Evolutionary conservation across 2,888 invertebrate genomes (phyloP).

Genomic region (Reticulitermes lucifugus): DNA sequence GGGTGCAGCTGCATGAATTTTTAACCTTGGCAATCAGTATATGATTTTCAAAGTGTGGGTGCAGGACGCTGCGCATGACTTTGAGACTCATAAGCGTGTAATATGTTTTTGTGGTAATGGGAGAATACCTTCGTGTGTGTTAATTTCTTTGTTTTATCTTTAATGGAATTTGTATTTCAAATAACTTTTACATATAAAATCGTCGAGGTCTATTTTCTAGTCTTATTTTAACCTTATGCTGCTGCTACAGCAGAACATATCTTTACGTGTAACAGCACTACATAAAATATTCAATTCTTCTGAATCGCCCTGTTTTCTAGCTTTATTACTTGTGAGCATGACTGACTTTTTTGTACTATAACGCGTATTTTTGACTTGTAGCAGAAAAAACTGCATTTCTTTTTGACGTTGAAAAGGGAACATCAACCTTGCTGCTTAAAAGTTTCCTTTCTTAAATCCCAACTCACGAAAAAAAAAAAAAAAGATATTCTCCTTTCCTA

Average conservation of each 20-base stretch:
- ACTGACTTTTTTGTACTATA: not conserved
- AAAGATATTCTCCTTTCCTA: not conserved
- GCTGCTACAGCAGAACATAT: not conserved
- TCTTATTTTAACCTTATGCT: not conserved
- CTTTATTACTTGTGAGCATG: not conserved
- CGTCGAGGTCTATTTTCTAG: not conserved
- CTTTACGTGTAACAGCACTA: not conserved
- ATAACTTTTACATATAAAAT: too few species aligned
- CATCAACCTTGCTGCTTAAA: not conserved
- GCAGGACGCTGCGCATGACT: too few species aligned
- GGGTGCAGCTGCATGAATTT: too few species aligned
- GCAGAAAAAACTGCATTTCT: not conserved
- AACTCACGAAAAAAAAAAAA: not conserved
- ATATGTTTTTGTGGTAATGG: too few species aligned
- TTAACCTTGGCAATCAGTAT: too few species aligned
- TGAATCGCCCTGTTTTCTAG: not conserved
- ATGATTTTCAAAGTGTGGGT: too few species aligned
- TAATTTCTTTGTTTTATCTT: too few species aligned
- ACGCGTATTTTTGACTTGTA: not conserved
- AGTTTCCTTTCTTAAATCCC: slow-evolving; percentile 5
- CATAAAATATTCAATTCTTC: not conserved
- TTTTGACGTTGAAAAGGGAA: not conserved
- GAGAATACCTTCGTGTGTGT: too few species aligned
- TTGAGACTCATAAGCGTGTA: too few species aligned
- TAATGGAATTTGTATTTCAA: too few species aligned